These are phyloP conservation scores for Lucinisca nassula DNA, from an alignment of 2,888 invertebrate species.

Conservation along the genomic window DNA sequence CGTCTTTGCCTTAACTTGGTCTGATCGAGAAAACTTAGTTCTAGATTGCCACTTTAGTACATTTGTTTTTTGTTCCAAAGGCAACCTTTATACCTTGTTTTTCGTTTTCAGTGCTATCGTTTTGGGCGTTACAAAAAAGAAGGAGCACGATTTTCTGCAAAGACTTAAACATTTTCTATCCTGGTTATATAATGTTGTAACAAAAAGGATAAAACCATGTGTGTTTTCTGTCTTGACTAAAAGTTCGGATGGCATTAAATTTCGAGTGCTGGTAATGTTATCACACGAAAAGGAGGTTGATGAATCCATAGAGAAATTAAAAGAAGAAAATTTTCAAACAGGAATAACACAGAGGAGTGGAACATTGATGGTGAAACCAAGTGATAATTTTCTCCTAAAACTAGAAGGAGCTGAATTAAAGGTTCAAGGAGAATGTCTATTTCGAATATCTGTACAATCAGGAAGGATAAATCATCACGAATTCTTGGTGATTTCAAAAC, in stretches of 20 bases:
- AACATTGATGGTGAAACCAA: neutral
- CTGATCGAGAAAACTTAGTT: too few species aligned
- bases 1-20: too few species aligned
- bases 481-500: neutral
- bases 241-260: neutral
- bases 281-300: neutral
- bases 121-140: neutral
- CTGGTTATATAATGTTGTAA: slow-evolving; percentile 13
- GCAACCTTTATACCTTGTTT: too few species aligned
- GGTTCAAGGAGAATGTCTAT: neutral
- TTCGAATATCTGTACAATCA: neutral
- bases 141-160: neutral
- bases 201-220: slow-evolving; percentile 22
- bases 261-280: slow-evolving; percentile 6
- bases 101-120: neutral
- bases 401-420: neutral
- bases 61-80: too few species aligned
- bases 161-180: slow-evolving; percentile 13
- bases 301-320: neutral
- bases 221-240: slow-evolving; percentile 10
- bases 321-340: slow-evolving; percentile 13
- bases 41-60: too few species aligned
- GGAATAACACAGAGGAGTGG: slow-evolving; percentile 8
- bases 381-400: neutral
- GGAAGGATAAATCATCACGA: neutral